phyloP scores from a whole-genome alignment of 2,797 vertebrate species.

The Okamejei kenojei region DNA sequence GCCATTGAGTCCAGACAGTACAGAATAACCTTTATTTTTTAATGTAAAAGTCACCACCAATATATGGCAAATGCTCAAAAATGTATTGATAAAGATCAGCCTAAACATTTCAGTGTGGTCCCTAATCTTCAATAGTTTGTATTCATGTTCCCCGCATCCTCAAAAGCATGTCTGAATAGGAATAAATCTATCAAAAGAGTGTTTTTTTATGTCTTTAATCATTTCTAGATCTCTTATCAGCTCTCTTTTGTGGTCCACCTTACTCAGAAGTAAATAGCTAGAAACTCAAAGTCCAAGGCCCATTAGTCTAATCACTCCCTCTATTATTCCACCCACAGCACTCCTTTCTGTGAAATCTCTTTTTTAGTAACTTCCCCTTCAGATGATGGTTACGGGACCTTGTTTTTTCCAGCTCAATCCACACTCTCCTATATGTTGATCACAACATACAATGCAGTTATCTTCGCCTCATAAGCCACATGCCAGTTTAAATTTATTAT shows the following conservation, averaged over 20 bases:
- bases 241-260: background rate
- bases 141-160: too few relatives aligned
- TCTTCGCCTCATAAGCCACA: too few relatives aligned
- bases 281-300: too few relatives aligned
- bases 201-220: too few relatives aligned
- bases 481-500: background rate
- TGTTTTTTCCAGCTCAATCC: background rate
- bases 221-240: background rate
- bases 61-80: background rate
- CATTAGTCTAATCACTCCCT: background rate
- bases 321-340: background rate
- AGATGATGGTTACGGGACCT: background rate
- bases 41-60: background rate
- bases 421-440: background rate
- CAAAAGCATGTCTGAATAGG: too few relatives aligned
- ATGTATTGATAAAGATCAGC: background rate
- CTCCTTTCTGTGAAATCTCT: background rate
- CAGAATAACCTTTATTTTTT: too few relatives aligned
- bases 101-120: background rate
- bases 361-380: too few relatives aligned
- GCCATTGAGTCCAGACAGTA: too few relatives aligned
- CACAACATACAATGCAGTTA: background rate
- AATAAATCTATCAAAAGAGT: too few relatives aligned
- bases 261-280: background rate
- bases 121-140: too few relatives aligned